Percentiles rank a stretch among this genome's conserved stretches.
Conservation (phyloP, 2,888 invertebrate genomes). For the Aleiodes testaceus region DNA sequence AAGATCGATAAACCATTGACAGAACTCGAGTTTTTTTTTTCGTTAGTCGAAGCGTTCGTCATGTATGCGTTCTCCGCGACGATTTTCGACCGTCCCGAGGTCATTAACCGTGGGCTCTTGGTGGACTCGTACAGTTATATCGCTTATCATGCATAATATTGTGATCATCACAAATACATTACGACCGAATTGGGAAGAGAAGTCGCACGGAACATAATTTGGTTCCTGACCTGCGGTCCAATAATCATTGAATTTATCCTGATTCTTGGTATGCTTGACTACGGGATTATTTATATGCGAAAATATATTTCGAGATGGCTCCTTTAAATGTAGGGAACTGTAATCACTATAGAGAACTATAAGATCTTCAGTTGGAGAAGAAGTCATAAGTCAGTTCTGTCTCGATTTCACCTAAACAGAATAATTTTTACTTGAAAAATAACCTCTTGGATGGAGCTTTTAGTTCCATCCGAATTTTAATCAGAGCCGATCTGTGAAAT, state of each 20-base stretch:
- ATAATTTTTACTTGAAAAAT: too few species aligned
- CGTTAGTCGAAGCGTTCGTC: constrained; percentile 24
- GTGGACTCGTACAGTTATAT: constrained; percentile 40
- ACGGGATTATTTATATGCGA: background rate
- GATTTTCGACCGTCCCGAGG: constrained; percentile 45
- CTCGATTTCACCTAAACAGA: too few species aligned
- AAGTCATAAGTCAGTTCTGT: too few species aligned
- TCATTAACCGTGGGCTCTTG: constrained; percentile 47
- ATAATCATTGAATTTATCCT: background rate
- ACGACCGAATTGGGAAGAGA: constrained; percentile 9
- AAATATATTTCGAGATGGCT: too few species aligned
- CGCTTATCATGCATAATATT: constrained; percentile 14
- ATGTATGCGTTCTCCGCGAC: constrained; percentile 37
- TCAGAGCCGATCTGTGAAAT: too few species aligned
- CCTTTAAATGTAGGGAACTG: too few species aligned
- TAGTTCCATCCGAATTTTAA: too few species aligned
- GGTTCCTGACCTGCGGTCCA: constrained; percentile 17
- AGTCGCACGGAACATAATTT: background rate
- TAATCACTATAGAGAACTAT: too few species aligned
- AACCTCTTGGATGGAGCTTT: too few species aligned
- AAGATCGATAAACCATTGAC: constrained; percentile 45
- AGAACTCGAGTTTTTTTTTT: background rate
- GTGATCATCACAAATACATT: background rate
- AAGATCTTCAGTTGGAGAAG: too few species aligned
- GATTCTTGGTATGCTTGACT: background rate